A percentile compares a stretch with the other conserved stretches of the same genome.
Conservation (phyloP, 2,113 vertebrate species). For the Callorhinus ursinus region DNA sequence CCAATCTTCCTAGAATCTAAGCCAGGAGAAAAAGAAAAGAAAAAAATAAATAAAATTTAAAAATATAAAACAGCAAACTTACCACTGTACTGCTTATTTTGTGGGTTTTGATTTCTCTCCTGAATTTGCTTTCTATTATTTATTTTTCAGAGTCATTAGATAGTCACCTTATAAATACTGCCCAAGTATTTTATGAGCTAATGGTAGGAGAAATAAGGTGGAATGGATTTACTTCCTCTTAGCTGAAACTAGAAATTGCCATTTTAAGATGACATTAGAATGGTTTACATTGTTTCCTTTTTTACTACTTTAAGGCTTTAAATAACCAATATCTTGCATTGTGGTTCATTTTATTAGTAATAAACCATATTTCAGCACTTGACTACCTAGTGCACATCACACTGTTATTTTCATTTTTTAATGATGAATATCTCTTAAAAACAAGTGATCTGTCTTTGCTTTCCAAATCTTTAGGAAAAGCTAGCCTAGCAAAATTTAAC, state of each 20-base stretch:
- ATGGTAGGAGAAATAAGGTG: not conserved
- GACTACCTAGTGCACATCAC: not conserved
- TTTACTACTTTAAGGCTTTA: not conserved
- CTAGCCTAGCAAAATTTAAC: conserved; percentile 4
- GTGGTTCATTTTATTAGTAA: not conserved
- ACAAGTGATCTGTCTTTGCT: not conserved
- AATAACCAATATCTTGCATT: not conserved
- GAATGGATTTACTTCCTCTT: not conserved
- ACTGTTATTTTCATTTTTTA: not conserved
- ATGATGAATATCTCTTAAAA: not conserved
- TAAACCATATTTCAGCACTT: not conserved
- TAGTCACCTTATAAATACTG: not conserved
- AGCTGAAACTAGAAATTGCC: not conserved
- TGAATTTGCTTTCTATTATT: not conserved
- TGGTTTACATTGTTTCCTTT: not conserved
- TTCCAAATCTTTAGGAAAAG: not conserved
- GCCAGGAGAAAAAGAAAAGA: not conserved
- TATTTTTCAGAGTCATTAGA: not conserved
- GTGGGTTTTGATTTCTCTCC: not conserved
- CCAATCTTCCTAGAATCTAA: not conserved
- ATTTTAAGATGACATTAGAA: not conserved
- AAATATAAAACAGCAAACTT: not conserved
- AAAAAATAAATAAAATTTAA: not conserved
- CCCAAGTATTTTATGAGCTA: not conserved
- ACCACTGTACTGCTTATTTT: not conserved